Percentiles rank a stretch among this genome's conserved stretches.
phyloP scores from a whole-genome alignment of 2,113 vertebrate species.

The Seriola rivoliana region DNA sequence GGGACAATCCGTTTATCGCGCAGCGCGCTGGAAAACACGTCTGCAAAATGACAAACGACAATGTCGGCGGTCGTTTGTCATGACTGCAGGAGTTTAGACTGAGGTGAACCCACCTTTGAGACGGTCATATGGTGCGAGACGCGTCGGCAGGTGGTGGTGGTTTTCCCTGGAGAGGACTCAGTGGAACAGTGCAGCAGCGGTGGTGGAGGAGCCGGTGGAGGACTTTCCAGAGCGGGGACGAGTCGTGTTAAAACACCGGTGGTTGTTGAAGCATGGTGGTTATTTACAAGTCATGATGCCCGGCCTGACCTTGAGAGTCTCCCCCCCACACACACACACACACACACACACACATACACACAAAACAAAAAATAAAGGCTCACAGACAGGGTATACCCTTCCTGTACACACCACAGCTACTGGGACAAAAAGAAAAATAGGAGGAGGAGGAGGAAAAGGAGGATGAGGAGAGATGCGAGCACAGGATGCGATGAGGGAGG shows the following conservation, averaged over 20 bases:
- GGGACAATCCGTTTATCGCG: not conserved
- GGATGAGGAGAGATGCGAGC: slow-evolving; percentile 54
- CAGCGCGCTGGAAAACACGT: not conserved
- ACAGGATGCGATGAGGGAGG: slow-evolving; percentile 49
- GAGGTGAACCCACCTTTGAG: slow-evolving; percentile 69
- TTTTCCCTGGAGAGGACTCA: slow-evolving; percentile 32
- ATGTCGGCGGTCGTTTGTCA: no score
- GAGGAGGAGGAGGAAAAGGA: slow-evolving; percentile 30
- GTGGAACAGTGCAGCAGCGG: not conserved
- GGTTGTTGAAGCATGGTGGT: slow-evolving; percentile 27
- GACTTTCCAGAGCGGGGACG: slow-evolving; percentile 5
- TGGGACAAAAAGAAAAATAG: slow-evolving; percentile 1
- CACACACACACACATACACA: no score
- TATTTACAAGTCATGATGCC: slow-evolving; percentile 55
- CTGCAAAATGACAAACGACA: not conserved
- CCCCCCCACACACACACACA: no score
- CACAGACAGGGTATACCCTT: slow-evolving; percentile 1
- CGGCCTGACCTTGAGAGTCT: slow-evolving; percentile 51
- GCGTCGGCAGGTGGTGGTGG: slow-evolving; percentile 66
- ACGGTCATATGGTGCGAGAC: slow-evolving; percentile 70
- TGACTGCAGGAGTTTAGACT: not conserved
- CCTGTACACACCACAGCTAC: slow-evolving; percentile 15
- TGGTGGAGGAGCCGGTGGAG: slow-evolving; percentile 15
- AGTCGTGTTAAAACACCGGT: slow-evolving; percentile 40
- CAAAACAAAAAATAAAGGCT: slow-evolving; percentile 1